Evolutionary conservation across 2,797 vertebrate species (phyloP), one percentile per base, ranked within the genome.

Genomic region (Agapornis canus): DNA sequence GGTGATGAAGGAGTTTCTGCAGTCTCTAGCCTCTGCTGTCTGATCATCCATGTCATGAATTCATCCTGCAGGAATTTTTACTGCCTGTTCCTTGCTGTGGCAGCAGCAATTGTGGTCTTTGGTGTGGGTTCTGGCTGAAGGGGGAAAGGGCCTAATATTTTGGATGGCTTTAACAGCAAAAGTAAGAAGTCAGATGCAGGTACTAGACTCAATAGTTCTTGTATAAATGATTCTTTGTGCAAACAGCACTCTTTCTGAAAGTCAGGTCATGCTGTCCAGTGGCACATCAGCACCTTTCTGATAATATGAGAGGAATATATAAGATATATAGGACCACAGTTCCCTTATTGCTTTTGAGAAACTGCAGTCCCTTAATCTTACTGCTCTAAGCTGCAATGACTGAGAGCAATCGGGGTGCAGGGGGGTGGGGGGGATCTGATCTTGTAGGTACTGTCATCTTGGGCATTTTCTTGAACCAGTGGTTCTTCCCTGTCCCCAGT

Each of bases 341-440:
- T 89, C 45, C 63, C 17, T 42, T 42, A 31, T 0, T 69, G 26
- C 37, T 85, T 56, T 52, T 51, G 48, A 43, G 79, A 61, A 75
- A 42, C 17, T 8, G 20, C 60, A 49, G 27, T 49, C 73, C 13
- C 63, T 95, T 59, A 26, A 29, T 39, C 76, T 90, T 31, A 5
- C 20, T 45, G n/a, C 20, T 23, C 4, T 43, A 20, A 60, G 23
- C 52, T 82, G 11, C 0, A 0, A 27, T 63, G 63, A n/a, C 47
- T 0, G 1, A 52, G 37, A 48, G 68, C 40, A 22, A 21, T 52
- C 45, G 78, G n/a, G n/a, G n/a, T n/a, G n/a, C n/a, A n/a, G n/a
- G n/a, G n/a, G n/a, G 32, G 3, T 80, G 13, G 0, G 1, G 23
- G 61, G 19, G 31, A 5, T 0, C 3, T 72, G 21, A 57, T 31